A percentile compares a stretch with the other conserved stretches of the same genome.
Conservation (phyloP, 2,888 invertebrate genomes). For the Choreutis nemorana region DNA sequence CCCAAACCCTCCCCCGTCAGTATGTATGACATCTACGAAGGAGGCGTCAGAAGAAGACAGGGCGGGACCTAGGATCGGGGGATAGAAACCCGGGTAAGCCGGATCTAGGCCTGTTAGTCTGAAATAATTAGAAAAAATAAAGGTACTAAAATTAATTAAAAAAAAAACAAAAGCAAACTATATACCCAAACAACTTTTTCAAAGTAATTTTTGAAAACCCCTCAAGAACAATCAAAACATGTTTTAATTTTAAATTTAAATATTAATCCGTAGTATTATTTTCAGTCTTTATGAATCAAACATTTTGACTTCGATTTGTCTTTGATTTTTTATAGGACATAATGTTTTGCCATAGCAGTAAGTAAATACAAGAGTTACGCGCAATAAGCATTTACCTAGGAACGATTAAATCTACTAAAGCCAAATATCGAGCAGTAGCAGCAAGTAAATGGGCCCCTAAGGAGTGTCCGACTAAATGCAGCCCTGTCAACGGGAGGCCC, state of each 20-base stretch:
- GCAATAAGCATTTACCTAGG: conserved; percentile 35
- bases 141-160: no score
- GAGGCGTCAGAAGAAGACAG: conserved; percentile 30
- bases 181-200: no score
- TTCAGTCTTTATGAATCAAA: no score
- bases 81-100: conserved; percentile 51
- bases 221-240: no score
- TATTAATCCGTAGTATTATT: no score
- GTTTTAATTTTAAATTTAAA: no score
- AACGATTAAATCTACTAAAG: conserved; percentile 19
- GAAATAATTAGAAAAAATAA: no score
- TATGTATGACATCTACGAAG: conserved; percentile 59
- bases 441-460: conserved; percentile 66
- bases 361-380: neutral
- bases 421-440: conserved; percentile 52
- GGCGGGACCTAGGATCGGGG: conserved; percentile 21
- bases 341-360: no score
- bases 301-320: no score
- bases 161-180: no score
- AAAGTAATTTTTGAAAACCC: no score
- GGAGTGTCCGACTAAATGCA: conserved; percentile 66
- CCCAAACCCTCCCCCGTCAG: conserved; percentile 49
- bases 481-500: conserved; percentile 39
- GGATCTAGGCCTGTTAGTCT: conserved; percentile 52
- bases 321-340: no score